These are phyloP conservation scores for Procavia capensis DNA, from an alignment of 2,113 vertebrate species.

Conservation along the genomic window DNA sequence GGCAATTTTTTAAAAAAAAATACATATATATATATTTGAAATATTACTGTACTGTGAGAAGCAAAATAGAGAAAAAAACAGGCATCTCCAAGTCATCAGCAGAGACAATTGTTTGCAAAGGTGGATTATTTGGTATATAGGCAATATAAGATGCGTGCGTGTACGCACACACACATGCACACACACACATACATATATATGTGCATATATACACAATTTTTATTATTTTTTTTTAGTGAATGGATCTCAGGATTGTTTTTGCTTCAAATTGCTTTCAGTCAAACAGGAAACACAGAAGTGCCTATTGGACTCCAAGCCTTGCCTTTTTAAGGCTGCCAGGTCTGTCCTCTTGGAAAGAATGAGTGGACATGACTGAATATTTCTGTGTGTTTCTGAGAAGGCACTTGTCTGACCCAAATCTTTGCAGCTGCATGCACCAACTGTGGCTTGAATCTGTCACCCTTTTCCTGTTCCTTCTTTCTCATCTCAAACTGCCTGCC, in stretches of 20 bases:
- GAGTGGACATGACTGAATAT: background rate
- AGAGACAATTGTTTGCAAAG: slow-evolving; percentile 21
- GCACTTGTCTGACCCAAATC: background rate
- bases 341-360: slow-evolving; percentile 8
- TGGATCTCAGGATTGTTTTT: slow-evolving; percentile 53
- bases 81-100: background rate
- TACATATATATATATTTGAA: too few species aligned
- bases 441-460: slow-evolving; percentile 5
- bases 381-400: slow-evolving; percentile 54
- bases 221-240: background rate
- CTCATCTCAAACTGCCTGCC: slow-evolving; percentile 40
- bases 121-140: background rate
- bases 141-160: background rate
- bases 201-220: background rate
- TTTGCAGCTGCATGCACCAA: slow-evolving; percentile 50
- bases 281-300: slow-evolving; percentile 58
- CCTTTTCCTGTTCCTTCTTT: slow-evolving; percentile 27
- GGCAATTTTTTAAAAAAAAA: background rate
- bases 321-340: slow-evolving; percentile 51
- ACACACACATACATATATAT: background rate
- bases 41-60: slow-evolving; percentile 32
- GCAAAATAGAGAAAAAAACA: background rate
- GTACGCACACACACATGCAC: background rate
- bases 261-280: slow-evolving; percentile 10
- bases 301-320: slow-evolving; percentile 47